These are phyloP conservation scores for Delichon dasypus DNA, from an alignment of 2,797 vertebrate species.

Conservation along the genomic window DNA sequence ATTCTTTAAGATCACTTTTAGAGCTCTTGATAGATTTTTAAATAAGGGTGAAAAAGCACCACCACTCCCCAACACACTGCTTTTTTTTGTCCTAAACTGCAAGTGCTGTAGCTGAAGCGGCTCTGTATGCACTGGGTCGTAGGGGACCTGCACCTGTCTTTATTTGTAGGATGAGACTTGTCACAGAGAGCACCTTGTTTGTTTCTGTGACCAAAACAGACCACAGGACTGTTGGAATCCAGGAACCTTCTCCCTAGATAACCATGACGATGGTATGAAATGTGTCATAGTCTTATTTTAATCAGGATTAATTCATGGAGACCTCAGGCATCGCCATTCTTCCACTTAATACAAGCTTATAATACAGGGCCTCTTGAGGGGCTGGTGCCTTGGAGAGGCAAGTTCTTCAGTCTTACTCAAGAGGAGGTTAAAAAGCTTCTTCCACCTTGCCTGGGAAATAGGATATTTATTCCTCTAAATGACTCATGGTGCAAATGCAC, in stretches of 20 bases:
- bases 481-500: not conserved
- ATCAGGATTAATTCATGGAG: not conserved
- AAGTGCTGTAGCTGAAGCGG: not conserved
- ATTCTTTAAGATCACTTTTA: not conserved
- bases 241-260: not conserved
- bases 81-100: not conserved
- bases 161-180: not conserved
- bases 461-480: not conserved
- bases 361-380: not conserved
- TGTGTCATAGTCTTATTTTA: not conserved
- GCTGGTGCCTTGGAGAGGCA: not conserved
- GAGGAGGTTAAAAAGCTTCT: not conserved
- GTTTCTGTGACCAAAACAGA: not conserved
- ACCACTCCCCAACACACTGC: not conserved
- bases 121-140: not conserved
- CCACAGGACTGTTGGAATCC: not conserved
- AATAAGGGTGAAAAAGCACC: not conserved
- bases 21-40: not conserved
- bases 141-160: not conserved
- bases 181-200: not conserved
- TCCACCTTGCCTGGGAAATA: not conserved
- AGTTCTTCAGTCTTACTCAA: not conserved
- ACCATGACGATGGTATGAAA: fast-evolving
- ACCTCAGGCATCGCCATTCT: not conserved
- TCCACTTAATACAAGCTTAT: fast-evolving